These are phyloP conservation scores for Gephyroberyx darwinii DNA, from an alignment of 2,797 vertebrate genomes.

Conservation along the genomic window DNA sequence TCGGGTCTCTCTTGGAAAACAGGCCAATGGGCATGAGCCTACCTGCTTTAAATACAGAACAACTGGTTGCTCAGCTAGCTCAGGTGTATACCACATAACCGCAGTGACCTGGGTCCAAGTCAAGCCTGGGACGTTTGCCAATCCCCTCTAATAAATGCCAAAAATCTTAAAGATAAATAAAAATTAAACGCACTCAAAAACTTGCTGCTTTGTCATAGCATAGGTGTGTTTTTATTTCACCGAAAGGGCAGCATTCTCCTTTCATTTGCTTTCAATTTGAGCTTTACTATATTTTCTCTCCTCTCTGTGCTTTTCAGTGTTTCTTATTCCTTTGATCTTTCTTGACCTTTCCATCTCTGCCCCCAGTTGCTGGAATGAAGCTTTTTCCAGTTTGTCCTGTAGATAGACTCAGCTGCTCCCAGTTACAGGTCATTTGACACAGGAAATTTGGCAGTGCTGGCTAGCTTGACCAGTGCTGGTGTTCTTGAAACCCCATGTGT, in stretches of 20 bases:
- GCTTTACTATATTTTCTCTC: background rate
- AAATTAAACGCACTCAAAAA: too few relatives aligned
- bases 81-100: too few relatives aligned
- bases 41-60: too few relatives aligned
- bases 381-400: background rate
- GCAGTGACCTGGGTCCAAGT: too few relatives aligned
- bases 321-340: background rate
- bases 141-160: too few relatives aligned
- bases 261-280: background rate
- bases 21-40: too few relatives aligned
- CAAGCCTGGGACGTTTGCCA: too few relatives aligned
- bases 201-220: background rate
- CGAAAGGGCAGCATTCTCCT: background rate
- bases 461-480: too few relatives aligned
- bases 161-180: too few relatives aligned
- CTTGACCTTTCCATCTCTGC: background rate
- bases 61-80: too few relatives aligned
- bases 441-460: background rate
- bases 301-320: background rate
- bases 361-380: background rate
- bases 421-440: constrained; percentile 11
- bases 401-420: constrained; percentile 1
- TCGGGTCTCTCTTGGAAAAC: too few relatives aligned
- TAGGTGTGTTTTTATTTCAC: background rate
- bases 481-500: background rate